Conservation (phyloP, 2,888 invertebrate species). For the Junonia oenone region DNA sequence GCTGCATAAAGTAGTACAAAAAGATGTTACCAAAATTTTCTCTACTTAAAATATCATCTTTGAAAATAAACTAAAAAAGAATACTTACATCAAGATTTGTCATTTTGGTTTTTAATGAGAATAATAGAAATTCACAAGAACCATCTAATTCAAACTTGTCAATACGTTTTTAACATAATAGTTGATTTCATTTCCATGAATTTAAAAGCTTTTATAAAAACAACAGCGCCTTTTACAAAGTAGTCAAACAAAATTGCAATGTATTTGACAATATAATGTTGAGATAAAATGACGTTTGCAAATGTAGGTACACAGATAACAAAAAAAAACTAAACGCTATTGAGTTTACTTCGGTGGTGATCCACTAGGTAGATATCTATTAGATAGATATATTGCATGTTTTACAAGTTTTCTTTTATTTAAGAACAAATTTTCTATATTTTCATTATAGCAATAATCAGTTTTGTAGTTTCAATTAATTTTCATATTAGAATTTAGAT, state of each 20-base stretch:
- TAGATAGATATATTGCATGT: too few species aligned
- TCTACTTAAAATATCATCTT: not conserved
- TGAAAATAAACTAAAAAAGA: not conserved
- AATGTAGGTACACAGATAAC: not conserved
- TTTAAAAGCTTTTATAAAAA: not conserved
- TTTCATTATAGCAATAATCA: too few species aligned
- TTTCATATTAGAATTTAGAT: too few species aligned
- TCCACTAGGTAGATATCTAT: too few species aligned
- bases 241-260: slow-evolving; percentile 8
- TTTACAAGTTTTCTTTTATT: too few species aligned
- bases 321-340: too few species aligned
- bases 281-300: not conserved
- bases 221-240: slow-evolving; percentile 12
- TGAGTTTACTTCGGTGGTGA: too few species aligned
- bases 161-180: slow-evolving; percentile 5
- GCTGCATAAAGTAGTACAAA: not conserved
- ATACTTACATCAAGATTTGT: slow-evolving; percentile 58
- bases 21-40: not conserved
- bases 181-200: not conserved
- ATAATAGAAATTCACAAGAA: not conserved
- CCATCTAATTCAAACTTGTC: not conserved
- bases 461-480: too few species aligned
- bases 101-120: slow-evolving; percentile 37
- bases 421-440: too few species aligned
- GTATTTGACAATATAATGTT: not conserved